Evolutionary conservation across 2,797 vertebrate genomes (phyloP).

Genomic region (Fratercula arctica): DNA sequence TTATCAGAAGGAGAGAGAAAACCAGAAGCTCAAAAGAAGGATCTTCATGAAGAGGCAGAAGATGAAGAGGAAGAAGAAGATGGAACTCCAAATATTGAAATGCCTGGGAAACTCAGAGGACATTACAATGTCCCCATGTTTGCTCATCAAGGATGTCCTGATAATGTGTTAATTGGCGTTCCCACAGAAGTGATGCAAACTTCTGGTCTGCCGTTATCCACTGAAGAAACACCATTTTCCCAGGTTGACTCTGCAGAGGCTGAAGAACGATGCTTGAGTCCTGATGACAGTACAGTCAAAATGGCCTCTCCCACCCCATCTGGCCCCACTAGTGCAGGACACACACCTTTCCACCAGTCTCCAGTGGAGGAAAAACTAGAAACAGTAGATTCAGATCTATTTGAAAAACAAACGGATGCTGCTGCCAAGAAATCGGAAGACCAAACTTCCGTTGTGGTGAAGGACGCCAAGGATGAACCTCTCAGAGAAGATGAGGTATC

Average conservation of each 20-base stretch:
- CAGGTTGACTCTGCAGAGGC: constrained; percentile 81
- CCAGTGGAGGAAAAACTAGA: constrained; percentile 90
- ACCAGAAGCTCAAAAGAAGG: constrained; percentile 70
- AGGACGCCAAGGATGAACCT: constrained; percentile 19
- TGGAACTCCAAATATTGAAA: constrained; percentile 83
- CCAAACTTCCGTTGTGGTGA: constrained; percentile 25
- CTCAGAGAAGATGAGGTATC: not conserved
- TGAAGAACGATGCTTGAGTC: constrained; percentile 91
- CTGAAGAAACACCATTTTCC: constrained; percentile 5
- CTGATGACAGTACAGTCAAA: constrained; percentile 95
- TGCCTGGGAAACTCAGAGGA: constrained; percentile 84
- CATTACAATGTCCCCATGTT: constrained; percentile 80
- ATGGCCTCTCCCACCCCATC: constrained; percentile 93
- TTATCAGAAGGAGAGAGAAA: constrained; percentile 81
- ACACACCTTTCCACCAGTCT: constrained; percentile 92
- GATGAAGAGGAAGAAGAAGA: constrained; percentile 88
- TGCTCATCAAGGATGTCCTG: constrained; percentile 71
- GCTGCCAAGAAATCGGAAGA: constrained; percentile 54
- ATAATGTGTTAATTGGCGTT: constrained; percentile 14
- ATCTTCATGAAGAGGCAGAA: constrained; percentile 79
- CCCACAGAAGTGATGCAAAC: constrained; percentile 34
- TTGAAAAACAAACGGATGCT: constrained; percentile 68
- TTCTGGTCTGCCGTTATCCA: constrained; percentile 63
- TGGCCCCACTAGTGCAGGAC: constrained; percentile 90
- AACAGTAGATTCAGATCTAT: constrained; percentile 72